phyloP scores from a whole-genome alignment of 2,113 vertebrate species.

The Spizaetus ornatus region DNA sequence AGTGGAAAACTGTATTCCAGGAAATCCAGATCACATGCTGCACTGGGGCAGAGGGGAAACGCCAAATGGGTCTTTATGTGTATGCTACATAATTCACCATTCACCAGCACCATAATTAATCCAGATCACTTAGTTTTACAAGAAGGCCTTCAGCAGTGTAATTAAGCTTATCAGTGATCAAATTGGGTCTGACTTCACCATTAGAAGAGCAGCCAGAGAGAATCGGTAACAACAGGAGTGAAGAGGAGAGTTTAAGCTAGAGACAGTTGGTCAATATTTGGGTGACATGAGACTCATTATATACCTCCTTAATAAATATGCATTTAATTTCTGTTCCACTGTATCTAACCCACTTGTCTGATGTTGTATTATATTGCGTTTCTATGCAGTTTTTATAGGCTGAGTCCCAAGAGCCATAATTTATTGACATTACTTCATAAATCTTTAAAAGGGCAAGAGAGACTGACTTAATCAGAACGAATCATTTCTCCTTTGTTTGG shows the following conservation, averaged over 20 bases:
- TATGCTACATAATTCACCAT: neutral
- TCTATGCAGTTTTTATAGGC: slow-evolving; percentile 8
- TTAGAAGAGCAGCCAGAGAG: neutral
- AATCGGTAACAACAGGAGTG: neutral
- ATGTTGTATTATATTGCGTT: neutral
- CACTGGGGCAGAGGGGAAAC: neutral
- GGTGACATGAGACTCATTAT: neutral
- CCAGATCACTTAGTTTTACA: slow-evolving; percentile 21
- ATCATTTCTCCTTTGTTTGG: slow-evolving; percentile 38
- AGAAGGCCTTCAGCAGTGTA: slow-evolving; percentile 31
- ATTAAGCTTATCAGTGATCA: slow-evolving; percentile 40
- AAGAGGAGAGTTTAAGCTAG: neutral
- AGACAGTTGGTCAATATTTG: slow-evolving; percentile 4
- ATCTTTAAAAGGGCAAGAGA: slow-evolving; percentile 55
- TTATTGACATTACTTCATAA: slow-evolving; percentile 53
- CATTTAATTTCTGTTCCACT: slow-evolving; percentile 12
- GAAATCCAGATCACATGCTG: neutral
- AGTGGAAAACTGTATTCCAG: neutral
- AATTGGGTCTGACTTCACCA: neutral
- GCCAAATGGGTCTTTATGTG: neutral
- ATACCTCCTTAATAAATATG: slow-evolving; percentile 1
- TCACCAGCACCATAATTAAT: neutral
- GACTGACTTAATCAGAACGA: slow-evolving; percentile 35
- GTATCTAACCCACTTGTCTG: neutral
- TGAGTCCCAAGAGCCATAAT: slow-evolving; percentile 19